Evolutionary conservation across 2,113 vertebrate species (phyloP), one percentile per base, ranked within the genome.

Genomic region (Albula goreensis): DNA sequence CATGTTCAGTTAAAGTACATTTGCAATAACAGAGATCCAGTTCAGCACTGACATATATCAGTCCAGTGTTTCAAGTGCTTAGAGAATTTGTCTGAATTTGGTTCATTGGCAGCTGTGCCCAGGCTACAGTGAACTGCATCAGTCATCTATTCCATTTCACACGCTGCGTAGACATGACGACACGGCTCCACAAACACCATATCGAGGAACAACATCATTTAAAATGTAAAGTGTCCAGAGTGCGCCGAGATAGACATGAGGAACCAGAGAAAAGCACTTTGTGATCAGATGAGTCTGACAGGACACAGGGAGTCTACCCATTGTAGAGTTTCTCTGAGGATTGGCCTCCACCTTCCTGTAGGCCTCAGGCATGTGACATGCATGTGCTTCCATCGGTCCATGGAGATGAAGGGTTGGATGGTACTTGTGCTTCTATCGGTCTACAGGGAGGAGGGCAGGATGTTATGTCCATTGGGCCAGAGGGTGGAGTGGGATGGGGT

Each of bases 1-100:
- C 91, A 91, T 90, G 91, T 93, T 91, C 87, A 66, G 56, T 15
- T 13, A 90, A 93, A 88, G 94, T 93, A 90, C 91, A 92, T 90
- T 93, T 94, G 92, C 93, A 94, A 3, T 41, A 41, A 91, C 91
- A 92, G 90, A 91, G 90, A 94, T 89, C 90, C 91, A 91, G 90
- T 90, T 86, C 92, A 91, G 91, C 88, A 86, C 94, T 92, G 92
- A 92, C 90, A 89, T 91, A 89, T 66, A 86, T 93, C 90, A 90
- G 89, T 93, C 91, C 83, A 79, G 50, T 89, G 17, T 22, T 9
- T 31, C 70, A 22, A 74, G n/a, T 31, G 22, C 5, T 4, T 19
- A 22, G 60, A 31, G 0, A 25, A 10, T 9, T n/a, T 57, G 81
- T 56, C 49, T 25, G 49, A 81, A 48, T 6, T n/a, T 5, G 50